phyloP scores from a whole-genome alignment of 2,888 invertebrate genomes.

The Leptura quadrifasciata region DNA sequence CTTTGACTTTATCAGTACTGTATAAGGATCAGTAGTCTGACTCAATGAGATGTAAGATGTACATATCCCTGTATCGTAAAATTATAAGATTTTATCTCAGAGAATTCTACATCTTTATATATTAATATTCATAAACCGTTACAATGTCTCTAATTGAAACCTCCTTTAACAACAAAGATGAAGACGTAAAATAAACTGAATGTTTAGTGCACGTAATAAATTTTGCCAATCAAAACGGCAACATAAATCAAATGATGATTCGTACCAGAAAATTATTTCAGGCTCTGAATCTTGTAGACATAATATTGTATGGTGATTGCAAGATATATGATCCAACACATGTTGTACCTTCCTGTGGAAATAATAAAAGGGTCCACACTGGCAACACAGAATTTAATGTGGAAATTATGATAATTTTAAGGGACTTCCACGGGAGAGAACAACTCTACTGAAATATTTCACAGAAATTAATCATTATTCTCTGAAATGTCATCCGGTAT shows the following conservation, averaged over 20 bases:
- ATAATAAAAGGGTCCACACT: constrained; percentile 53
- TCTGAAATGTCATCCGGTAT: neutral
- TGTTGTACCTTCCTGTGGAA: constrained; percentile 47
- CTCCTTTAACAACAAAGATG: constrained; percentile 12
- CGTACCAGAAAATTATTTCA: constrained; percentile 56
- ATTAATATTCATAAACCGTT: neutral
- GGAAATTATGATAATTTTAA: constrained; percentile 65
- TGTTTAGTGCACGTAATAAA: constrained; percentile 34
- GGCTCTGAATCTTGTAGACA: constrained; percentile 44
- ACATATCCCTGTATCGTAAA: neutral
- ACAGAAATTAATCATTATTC: constrained; percentile 27
- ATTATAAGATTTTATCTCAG: neutral
- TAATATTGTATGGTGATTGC: constrained; percentile 45
- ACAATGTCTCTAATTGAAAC: constrained; percentile 6
- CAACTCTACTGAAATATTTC: constrained; percentile 33
- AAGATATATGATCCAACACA: constrained; percentile 50
- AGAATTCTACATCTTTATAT: neutral
- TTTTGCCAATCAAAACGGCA: constrained; percentile 39
- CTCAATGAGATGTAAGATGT: neutral
- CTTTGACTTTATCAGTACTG: neutral
- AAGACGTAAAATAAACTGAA: constrained; percentile 16
- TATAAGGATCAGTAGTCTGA: neutral
- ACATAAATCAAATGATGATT: constrained; percentile 52
- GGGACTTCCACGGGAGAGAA: constrained; percentile 38
- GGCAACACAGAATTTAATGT: constrained; percentile 66